Conservation (phyloP, 2,113 vertebrate genomes). For the Ursus arctos region DNA sequence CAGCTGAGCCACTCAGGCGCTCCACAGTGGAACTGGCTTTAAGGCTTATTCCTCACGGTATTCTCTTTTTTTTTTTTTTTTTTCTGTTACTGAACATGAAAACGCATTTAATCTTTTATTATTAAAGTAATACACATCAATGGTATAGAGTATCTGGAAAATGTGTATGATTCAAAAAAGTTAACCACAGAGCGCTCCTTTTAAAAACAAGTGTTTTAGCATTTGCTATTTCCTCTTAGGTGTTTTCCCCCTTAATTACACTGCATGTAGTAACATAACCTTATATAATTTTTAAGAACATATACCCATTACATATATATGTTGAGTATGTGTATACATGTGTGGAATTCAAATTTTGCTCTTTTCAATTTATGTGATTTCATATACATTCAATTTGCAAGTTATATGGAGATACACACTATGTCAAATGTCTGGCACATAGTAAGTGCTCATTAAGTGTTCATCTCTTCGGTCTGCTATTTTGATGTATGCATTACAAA, state of each 20-base stretch:
- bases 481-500: neutral
- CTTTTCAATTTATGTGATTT: neutral
- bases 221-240: constrained; percentile 19
- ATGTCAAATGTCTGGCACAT: neutral
- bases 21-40: neutral
- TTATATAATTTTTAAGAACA: constrained; percentile 2
- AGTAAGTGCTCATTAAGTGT: neutral
- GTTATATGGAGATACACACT: neutral
- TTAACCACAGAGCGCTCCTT: neutral
- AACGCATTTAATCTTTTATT: neutral
- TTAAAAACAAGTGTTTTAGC: neutral
- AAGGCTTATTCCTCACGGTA: neutral
- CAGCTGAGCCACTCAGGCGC: neutral
- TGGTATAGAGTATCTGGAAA: neutral
- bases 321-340: neutral
- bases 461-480: neutral
- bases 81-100: neutral
- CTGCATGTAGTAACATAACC: neutral
- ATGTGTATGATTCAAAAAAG: neutral
- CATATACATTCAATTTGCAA: neutral
- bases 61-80: neutral
- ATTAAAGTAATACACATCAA: neutral
- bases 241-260: neutral
- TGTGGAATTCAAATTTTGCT: constrained; percentile 41
- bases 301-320: neutral